Conservation (phyloP, 2,888 invertebrate genomes). For the Craniophora ligustri region DNA sequence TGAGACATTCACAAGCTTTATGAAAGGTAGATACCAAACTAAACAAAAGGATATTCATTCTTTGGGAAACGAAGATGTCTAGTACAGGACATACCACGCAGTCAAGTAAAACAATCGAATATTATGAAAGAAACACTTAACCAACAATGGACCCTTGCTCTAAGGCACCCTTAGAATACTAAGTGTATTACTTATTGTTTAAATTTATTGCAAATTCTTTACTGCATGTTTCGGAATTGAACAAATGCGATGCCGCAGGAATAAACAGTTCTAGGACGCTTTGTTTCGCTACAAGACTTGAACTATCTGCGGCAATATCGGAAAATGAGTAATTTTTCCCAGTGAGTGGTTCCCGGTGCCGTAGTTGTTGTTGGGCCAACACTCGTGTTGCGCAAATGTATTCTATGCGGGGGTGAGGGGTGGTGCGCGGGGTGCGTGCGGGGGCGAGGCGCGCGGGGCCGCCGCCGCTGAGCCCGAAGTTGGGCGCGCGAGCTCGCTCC, state of each 20-base stretch:
- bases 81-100: not conserved
- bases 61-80: slow-evolving; percentile 9
- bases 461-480: slow-evolving; percentile 86
- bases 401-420: slow-evolving; percentile 82
- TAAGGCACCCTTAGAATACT: slow-evolving; percentile 72
- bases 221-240: slow-evolving; percentile 55
- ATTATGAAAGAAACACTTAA: slow-evolving; percentile 54
- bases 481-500: slow-evolving; percentile 87
- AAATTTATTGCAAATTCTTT: slow-evolving; percentile 66
- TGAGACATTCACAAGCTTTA: slow-evolving; percentile 2
- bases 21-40: slow-evolving; percentile 7
- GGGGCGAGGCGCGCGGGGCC: slow-evolving; percentile 56
- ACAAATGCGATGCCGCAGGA: slow-evolving; percentile 44
- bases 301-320: slow-evolving; percentile 60
- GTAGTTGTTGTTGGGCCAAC: slow-evolving; percentile 86
- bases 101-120: slow-evolving; percentile 62
- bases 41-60: slow-evolving; percentile 34
- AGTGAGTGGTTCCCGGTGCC: slow-evolving; percentile 79
- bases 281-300: slow-evolving; percentile 67
- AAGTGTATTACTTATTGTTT: slow-evolving; percentile 76
- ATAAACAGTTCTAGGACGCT: slow-evolving; percentile 55
- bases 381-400: slow-evolving; percentile 88
- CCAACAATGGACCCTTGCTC: slow-evolving; percentile 60
- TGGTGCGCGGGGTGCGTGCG: slow-evolving; percentile 58
- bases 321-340: slow-evolving; percentile 85